A percentile compares a stretch with the other conserved stretches of the same genome.
Conservation (phyloP, 2,797 vertebrate genomes). For the Percopsis omiscomaycus region DNA sequence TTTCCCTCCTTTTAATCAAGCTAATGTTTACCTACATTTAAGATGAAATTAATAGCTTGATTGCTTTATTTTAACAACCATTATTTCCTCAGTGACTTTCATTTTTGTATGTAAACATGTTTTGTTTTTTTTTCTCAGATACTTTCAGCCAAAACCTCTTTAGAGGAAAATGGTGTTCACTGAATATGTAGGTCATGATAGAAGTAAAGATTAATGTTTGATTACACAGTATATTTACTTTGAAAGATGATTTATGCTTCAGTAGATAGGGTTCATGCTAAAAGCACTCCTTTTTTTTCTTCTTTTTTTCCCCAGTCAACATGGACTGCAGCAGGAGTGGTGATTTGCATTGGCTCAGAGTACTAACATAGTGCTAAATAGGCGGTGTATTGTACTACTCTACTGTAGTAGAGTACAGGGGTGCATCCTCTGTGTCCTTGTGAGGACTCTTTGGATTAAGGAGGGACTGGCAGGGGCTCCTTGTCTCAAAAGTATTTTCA, state of each 20-base stretch:
- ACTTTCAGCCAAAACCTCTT: slow-evolving; percentile 33
- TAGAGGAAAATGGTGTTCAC: slow-evolving; percentile 16
- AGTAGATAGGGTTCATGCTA: slow-evolving; percentile 61
- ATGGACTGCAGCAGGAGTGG: slow-evolving; percentile 51
- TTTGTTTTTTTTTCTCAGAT: slow-evolving; percentile 19
- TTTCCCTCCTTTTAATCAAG: slow-evolving; percentile 28
- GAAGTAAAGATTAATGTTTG: slow-evolving; percentile 41
- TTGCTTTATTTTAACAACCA: slow-evolving; percentile 64
- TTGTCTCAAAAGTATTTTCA: slow-evolving; percentile 56
- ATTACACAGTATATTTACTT: slow-evolving; percentile 35
- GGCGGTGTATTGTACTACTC: slow-evolving; percentile 48
- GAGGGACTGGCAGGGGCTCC: slow-evolving; percentile 50
- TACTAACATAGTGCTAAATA: slow-evolving; percentile 51
- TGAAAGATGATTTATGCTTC: slow-evolving; percentile 59
- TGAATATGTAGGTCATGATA: slow-evolving; percentile 54
- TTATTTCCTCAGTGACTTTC: slow-evolving; percentile 49
- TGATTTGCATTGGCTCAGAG: slow-evolving; percentile 68
- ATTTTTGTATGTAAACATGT: slow-evolving; percentile 34
- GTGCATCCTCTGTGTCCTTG: slow-evolving; percentile 33
- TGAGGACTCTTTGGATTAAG: slow-evolving; percentile 44
- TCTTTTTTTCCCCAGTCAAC: slow-evolving; percentile 38
- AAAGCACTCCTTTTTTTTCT: slow-evolving; percentile 72
- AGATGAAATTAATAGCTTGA: slow-evolving; percentile 56
- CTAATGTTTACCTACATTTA: slow-evolving; percentile 52
- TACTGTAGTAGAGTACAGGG: slow-evolving; percentile 30